These are phyloP conservation scores for Neomorphus geoffroyi DNA, from an alignment of 2,797 vertebrate genomes.

Conservation along the genomic window DNA sequence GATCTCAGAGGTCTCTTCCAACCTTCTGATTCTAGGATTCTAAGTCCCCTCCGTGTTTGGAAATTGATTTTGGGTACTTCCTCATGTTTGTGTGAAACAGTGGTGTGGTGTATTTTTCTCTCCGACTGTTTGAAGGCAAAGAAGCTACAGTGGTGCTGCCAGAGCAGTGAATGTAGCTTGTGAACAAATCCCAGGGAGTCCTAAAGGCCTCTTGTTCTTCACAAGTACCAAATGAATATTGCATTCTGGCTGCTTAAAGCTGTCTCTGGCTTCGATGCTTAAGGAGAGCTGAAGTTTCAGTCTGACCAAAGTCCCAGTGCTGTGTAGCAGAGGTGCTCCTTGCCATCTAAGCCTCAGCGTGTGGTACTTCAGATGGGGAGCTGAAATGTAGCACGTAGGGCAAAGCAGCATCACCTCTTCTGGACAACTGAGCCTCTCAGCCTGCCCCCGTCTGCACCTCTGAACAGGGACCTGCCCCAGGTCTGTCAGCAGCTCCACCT, in stretches of 20 bases:
- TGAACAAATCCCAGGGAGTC: neutral
- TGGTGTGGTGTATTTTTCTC: neutral
- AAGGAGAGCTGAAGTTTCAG: neutral
- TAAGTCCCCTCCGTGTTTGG: neutral
- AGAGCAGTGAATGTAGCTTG: neutral
- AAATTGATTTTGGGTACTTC: neutral
- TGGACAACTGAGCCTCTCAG: neutral
- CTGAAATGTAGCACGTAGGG: neutral
- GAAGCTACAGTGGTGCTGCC: neutral
- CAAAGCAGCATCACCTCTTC: neutral
- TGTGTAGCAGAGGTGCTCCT: accelerated
- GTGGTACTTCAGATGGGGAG: neutral
- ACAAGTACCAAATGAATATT: neutral
- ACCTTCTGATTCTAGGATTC: too few species aligned
- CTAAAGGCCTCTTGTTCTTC: neutral
- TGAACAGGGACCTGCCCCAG: neutral
- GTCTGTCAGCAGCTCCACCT: neutral
- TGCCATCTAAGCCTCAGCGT: neutral
- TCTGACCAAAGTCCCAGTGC: neutral
- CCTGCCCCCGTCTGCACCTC: neutral
- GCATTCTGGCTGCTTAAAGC: neutral
- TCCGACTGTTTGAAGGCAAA: neutral
- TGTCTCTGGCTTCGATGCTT: neutral
- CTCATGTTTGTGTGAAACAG: neutral
- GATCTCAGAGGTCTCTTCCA: too few species aligned